These are phyloP conservation scores for Rhinogobio ventralis DNA, from an alignment of 2,797 vertebrate genomes.

Conservation along the genomic window DNA sequence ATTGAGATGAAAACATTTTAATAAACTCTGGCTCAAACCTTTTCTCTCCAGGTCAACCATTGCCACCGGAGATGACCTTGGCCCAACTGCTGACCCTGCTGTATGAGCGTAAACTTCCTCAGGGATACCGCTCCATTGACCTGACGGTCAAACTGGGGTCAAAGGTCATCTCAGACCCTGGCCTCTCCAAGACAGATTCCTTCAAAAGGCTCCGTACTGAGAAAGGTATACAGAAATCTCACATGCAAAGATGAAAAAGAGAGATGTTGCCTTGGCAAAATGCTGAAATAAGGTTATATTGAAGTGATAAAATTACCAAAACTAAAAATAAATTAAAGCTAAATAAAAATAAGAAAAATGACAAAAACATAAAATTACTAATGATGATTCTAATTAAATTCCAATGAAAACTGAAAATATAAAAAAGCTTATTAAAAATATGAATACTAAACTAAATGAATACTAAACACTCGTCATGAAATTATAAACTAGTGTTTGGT, in stretches of 20 bases:
- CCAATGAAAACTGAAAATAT: not conserved
- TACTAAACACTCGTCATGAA: not conserved
- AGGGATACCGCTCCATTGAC: slow-evolving; percentile 96
- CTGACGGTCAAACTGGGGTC: slow-evolving; percentile 96
- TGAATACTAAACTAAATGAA: not conserved
- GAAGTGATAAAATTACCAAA: not conserved
- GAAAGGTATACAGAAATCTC: slow-evolving; percentile 84
- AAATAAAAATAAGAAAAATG: not conserved
- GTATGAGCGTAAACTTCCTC: slow-evolving; percentile 95
- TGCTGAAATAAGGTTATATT: not conserved
- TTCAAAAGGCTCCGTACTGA: slow-evolving; percentile 98
- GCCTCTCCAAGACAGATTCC: slow-evolving; percentile 97
- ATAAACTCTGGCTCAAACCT: not conserved
- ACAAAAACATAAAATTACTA: not conserved
- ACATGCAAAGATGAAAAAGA: not conserved
- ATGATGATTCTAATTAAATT: not conserved
- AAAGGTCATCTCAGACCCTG: slow-evolving; percentile 95
- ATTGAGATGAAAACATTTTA: not conserved
- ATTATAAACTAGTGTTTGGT: not conserved
- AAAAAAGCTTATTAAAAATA: not conserved
- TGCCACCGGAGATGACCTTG: slow-evolving; percentile 97
- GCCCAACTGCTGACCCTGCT: slow-evolving; percentile 95
- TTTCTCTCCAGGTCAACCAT: slow-evolving; percentile 86
- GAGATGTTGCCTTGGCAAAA: not conserved
- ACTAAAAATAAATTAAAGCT: not conserved